Percentiles rank a stretch among this genome's conserved stretches.
Evolutionary conservation across 2,113 vertebrate species (phyloP).

Genomic region (Gnathonemus echidnorhynchus): DNA sequence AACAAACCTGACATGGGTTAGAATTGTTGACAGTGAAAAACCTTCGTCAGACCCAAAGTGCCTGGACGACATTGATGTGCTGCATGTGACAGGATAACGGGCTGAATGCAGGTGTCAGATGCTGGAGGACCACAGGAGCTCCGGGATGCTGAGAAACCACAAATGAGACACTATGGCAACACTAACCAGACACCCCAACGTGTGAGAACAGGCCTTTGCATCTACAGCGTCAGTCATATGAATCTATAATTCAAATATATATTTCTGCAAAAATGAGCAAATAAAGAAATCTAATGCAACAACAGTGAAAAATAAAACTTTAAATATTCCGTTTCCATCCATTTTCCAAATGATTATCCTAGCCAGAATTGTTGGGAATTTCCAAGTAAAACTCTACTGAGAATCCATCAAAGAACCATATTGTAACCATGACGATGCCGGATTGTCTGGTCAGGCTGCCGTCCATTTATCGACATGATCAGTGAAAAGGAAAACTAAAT

Average conservation of each 20-base stretch:
- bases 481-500: neutral
- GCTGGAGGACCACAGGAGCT: neutral
- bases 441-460: neutral
- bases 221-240: neutral
- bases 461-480: neutral
- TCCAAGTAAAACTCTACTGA: neutral
- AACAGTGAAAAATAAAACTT: neutral
- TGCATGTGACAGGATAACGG: neutral
- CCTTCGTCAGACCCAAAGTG: neutral
- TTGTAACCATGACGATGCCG: neutral
- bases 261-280: neutral
- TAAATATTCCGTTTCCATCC: neutral
- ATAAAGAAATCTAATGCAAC: neutral
- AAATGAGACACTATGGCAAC: neutral
- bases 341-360: neutral
- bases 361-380: neutral
- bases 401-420: neutral
- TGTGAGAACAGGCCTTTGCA: neutral
- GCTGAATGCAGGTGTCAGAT: conserved; percentile 1
- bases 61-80: conserved; percentile 6
- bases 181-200: neutral
- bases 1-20: conserved; percentile 35
- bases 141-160: neutral
- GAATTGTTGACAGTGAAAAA: neutral
- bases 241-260: neutral